Percentiles rank a stretch among this genome's conserved stretches.
phyloP scores from a whole-genome alignment of 2,113 vertebrate genomes.

The Sinosuthora webbiana region DNA sequence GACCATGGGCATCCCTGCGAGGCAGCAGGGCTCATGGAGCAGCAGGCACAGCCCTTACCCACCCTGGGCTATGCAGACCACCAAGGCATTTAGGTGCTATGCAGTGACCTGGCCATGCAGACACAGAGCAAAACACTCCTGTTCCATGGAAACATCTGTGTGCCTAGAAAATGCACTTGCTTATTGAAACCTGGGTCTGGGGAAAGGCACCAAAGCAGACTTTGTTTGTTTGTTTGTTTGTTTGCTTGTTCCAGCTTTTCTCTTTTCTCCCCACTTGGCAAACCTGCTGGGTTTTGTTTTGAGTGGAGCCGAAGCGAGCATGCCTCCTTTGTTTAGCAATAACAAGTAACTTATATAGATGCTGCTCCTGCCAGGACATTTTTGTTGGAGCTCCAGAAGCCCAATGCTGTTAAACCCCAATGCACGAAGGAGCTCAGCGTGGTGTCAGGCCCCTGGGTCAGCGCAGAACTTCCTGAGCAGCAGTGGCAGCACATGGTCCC shows the following conservation, averaged over 20 bases:
- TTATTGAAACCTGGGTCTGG: background rate
- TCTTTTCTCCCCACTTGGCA: constrained; percentile 28
- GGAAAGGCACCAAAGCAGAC: background rate
- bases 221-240: background rate
- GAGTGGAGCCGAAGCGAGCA: background rate
- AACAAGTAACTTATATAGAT: constrained; percentile 40
- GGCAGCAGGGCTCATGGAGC: background rate
- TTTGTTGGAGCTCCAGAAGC: constrained; percentile 36
- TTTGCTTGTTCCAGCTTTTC: background rate
- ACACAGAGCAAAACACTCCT: background rate
- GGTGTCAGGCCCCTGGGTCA: background rate
- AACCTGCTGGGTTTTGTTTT: constrained; percentile 32
- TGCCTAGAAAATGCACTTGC: constrained; percentile 31
- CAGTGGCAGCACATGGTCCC: background rate
- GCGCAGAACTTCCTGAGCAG: background rate
- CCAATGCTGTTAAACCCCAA: background rate
- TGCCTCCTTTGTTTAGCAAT: constrained; percentile 53
- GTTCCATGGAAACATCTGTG: fast-evolving
- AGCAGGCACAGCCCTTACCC: background rate
- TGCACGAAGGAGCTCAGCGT: fast-evolving
- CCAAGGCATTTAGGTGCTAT: background rate
- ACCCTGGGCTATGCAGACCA: background rate
- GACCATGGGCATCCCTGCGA: background rate
- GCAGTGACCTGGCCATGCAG: background rate
- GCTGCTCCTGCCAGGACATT: constrained; percentile 37